Evolutionary conservation across 2,888 invertebrate species (phyloP).

Genomic region (Octonoba sinensis): DNA sequence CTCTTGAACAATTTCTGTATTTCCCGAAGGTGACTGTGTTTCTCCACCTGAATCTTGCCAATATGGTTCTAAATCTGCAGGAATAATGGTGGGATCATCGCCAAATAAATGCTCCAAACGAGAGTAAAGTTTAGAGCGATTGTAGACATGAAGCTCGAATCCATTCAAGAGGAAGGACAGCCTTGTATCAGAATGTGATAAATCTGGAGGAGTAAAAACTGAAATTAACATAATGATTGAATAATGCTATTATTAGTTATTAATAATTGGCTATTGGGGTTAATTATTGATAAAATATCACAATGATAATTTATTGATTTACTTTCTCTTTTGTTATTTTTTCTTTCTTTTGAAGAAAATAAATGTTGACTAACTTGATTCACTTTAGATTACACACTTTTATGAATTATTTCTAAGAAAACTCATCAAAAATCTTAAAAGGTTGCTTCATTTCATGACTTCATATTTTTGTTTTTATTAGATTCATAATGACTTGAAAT

Average conservation of each 20-base stretch:
- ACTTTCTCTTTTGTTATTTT: too few relatives aligned
- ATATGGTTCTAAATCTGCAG: constrained; percentile 63
- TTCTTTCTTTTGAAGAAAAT: too few relatives aligned
- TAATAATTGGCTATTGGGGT: too few relatives aligned
- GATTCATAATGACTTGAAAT: too few relatives aligned
- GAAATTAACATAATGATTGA: background rate
- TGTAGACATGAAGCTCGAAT: constrained; percentile 94
- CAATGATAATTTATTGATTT: too few relatives aligned
- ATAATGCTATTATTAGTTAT: background rate
- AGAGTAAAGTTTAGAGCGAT: constrained; percentile 88
- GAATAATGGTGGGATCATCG: constrained; percentile 82
- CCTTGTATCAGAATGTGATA: constrained; percentile 94
- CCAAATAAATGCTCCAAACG: constrained; percentile 90
- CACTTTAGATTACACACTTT: too few relatives aligned
- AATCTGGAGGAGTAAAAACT: constrained; percentile 77
- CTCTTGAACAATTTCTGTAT: constrained; percentile 18
- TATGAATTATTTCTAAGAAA: too few relatives aligned
- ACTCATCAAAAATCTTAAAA: too few relatives aligned
- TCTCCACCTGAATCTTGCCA: constrained; percentile 64
- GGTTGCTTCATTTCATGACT: too few relatives aligned
- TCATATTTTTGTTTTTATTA: too few relatives aligned
- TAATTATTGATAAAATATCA: too few relatives aligned
- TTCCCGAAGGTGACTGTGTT: constrained; percentile 50
- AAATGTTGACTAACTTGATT: too few relatives aligned
- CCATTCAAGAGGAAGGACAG: constrained; percentile 92